phyloP scores from a whole-genome alignment of 53 echinoderm and acorn worm genomes.

The Holothuria leucospilota region DNA sequence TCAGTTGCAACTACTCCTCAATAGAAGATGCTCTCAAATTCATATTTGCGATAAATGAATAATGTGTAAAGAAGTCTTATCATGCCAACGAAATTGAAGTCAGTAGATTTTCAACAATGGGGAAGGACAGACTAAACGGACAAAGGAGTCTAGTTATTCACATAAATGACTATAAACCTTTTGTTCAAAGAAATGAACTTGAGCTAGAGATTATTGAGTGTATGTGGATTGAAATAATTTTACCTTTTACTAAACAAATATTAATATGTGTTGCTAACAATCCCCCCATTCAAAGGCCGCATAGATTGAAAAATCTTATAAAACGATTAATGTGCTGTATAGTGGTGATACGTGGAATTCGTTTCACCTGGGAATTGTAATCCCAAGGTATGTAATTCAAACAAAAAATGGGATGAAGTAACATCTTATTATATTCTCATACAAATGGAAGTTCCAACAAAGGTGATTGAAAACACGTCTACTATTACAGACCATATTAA shows the following conservation, averaged over 20 bases:
- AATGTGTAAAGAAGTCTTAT: background rate
- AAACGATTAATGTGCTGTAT: background rate
- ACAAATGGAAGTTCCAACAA: constrained; percentile 12
- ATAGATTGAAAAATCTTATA: background rate
- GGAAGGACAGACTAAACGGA: background rate
- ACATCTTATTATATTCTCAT: too few species aligned
- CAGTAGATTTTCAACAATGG: background rate
- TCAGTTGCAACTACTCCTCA: background rate
- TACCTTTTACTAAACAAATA: background rate
- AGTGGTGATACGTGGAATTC: background rate
- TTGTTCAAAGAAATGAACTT: background rate
- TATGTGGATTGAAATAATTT: background rate
- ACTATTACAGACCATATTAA: constrained; percentile 7
- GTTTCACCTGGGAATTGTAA: background rate
- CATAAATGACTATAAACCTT: background rate
- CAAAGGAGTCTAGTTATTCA: background rate
- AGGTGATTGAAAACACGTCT: background rate
- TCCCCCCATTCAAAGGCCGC: background rate
- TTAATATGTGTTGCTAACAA: background rate
- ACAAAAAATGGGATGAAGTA: background rate
- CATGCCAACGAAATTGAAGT: too few species aligned
- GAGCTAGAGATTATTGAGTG: background rate
- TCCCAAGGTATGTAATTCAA: background rate
- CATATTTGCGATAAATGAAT: background rate
- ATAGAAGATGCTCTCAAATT: background rate